phyloP scores from a whole-genome alignment of 2,113 vertebrate genomes.

The Poeciliopsis occidentalis region DNA sequence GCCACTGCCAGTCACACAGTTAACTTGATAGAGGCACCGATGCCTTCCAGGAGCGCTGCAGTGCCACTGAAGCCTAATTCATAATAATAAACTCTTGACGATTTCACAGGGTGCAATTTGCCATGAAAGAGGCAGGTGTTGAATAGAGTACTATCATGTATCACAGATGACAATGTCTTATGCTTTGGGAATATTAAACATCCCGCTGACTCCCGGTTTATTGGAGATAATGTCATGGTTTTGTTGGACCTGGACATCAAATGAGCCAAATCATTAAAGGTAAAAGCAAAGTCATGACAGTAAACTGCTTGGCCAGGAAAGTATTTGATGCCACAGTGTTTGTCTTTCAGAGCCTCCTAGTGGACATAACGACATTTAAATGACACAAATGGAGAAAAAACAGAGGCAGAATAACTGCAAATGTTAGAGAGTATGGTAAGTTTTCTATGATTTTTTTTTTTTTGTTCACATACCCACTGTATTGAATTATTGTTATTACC shows the following conservation, averaged over 20 bases:
- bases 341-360: constrained; percentile 66
- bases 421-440: not conserved
- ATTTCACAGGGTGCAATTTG: constrained; percentile 49
- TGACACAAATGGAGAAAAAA: not conserved
- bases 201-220: constrained; percentile 34
- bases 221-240: constrained; percentile 45
- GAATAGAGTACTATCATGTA: constrained; percentile 23
- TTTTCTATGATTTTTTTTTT: too few relatives aligned
- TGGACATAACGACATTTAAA: constrained; percentile 30
- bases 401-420: not conserved
- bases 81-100: constrained; percentile 67
- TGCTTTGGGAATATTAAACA: constrained; percentile 54
- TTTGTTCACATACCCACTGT: too few relatives aligned
- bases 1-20: constrained; percentile 59
- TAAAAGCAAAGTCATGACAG: constrained; percentile 40
- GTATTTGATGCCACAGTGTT: constrained; percentile 19
- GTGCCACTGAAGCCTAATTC: constrained; percentile 55
- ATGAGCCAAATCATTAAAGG: constrained; percentile 33
- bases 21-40: constrained; percentile 52
- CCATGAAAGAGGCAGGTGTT: constrained; percentile 27
- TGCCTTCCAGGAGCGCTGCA: constrained; percentile 54
- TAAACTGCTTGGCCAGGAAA: constrained; percentile 34
- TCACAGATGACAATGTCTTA: constrained; percentile 51
- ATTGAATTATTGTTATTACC: too few relatives aligned
- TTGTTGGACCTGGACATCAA: constrained; percentile 37